These are phyloP conservation scores for Nyctibius grandis DNA, from an alignment of 2,797 vertebrate species.

Conservation along the genomic window DNA sequence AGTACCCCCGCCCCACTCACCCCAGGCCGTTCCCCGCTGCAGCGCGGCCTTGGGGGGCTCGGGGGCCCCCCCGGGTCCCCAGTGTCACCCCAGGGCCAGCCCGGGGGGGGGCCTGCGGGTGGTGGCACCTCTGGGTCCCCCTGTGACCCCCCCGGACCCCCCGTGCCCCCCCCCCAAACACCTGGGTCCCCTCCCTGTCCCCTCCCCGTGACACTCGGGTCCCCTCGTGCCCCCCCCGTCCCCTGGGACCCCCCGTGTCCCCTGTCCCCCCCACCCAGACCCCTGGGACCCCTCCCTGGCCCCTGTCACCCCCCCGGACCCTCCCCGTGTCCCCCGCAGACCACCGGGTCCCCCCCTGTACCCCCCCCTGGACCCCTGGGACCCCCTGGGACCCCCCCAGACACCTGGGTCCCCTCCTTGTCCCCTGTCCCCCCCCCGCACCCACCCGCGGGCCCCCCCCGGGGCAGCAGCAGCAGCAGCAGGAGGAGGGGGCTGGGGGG, in stretches of 20 bases:
- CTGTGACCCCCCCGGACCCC: background rate
- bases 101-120: background rate
- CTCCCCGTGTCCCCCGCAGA: too few species aligned
- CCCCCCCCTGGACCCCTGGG: too few species aligned
- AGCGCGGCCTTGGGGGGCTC: background rate
- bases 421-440: too few species aligned
- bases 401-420: too few species aligned
- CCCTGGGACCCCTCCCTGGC: background rate
- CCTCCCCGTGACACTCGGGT: too few species aligned
- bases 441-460: background rate
- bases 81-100: background rate
- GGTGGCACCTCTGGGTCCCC: background rate
- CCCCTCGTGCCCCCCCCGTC: background rate
- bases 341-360: too few species aligned
- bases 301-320: background rate
- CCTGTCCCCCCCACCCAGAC: too few species aligned
- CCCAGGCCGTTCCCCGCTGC: background rate
- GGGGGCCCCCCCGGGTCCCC: background rate
- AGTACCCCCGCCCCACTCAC: background rate
- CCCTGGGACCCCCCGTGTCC: too few species aligned
- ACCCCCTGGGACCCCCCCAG: too few species aligned
- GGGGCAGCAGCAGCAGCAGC: background rate
- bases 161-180: too few species aligned
- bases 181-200: background rate
- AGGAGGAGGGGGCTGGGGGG: background rate